Evolutionary conservation across 2,797 vertebrate genomes (phyloP).

Genomic region (Chloroceryle inda): DNA sequence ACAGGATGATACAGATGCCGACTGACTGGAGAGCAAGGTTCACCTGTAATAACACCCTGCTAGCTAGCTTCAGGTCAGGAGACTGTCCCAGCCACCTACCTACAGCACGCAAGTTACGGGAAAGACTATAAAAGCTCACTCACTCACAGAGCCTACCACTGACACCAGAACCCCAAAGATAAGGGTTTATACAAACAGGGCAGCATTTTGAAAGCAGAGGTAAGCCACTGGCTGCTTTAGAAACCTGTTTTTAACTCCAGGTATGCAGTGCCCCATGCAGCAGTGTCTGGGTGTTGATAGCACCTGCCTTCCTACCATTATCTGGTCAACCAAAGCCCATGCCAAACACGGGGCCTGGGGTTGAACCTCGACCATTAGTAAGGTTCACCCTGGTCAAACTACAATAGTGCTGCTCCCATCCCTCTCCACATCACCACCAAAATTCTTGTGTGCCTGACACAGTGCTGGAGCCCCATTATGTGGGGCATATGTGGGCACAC

Average conservation of each 20-base stretch:
- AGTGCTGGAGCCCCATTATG: rapidly evolving
- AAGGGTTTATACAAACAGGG: not conserved
- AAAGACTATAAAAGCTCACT: not conserved
- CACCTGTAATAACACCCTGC: not conserved
- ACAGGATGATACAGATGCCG: not conserved
- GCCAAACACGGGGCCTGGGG: not conserved
- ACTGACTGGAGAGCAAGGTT: not conserved
- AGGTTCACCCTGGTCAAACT: not conserved
- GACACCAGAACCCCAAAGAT: not conserved
- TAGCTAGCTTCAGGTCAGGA: not conserved
- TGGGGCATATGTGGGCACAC: no score
- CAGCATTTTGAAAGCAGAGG: not conserved
- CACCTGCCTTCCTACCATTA: not conserved
- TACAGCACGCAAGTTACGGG: not conserved
- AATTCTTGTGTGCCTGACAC: not conserved
- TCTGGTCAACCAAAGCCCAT: not conserved
- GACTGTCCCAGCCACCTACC: not conserved
- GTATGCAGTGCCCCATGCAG: not conserved
- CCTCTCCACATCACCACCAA: not conserved
- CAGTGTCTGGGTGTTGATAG: not conserved
- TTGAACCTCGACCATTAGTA: not conserved
- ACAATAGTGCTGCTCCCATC: not conserved
- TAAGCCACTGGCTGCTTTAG: not conserved
- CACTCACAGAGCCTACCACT: not conserved
- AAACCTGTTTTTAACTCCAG: not conserved